phyloP scores from a whole-genome alignment of 2,797 vertebrate species.

The Lycodopsis pacificus region DNA sequence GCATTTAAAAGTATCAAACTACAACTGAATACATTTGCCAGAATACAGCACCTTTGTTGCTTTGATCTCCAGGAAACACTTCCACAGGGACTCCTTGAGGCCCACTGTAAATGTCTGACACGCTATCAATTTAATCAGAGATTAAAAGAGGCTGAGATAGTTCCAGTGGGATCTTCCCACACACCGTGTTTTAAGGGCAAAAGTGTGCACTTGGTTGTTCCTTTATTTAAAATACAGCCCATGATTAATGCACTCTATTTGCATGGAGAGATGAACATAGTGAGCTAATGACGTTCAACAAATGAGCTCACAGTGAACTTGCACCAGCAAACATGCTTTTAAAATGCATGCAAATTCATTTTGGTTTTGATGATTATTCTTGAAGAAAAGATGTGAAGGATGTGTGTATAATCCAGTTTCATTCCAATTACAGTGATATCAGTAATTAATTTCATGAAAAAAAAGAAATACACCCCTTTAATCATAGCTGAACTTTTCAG shows the following conservation, averaged over 20 bases:
- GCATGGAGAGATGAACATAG: slow-evolving; percentile 53
- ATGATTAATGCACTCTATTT: slow-evolving; percentile 71
- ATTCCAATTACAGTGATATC: slow-evolving; percentile 16
- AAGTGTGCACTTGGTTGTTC: slow-evolving; percentile 10
- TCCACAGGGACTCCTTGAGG: slow-evolving; percentile 31
- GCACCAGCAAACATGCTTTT: slow-evolving; percentile 22
- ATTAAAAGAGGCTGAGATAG: slow-evolving; percentile 49
- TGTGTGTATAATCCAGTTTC: slow-evolving; percentile 15
- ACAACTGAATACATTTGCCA: slow-evolving; percentile 27
- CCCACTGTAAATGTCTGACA: slow-evolving; percentile 35
- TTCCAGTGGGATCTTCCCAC: slow-evolving; percentile 31
- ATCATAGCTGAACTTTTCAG: slow-evolving; percentile 9
- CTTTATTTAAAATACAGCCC: slow-evolving; percentile 49
- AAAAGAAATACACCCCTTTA: background rate
- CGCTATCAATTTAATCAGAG: slow-evolving; percentile 45
- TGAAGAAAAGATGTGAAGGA: slow-evolving; percentile 46
- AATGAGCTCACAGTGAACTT: slow-evolving; percentile 53
- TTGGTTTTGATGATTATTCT: slow-evolving; percentile 47
- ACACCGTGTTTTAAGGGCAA: slow-evolving; percentile 3
- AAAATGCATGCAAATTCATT: slow-evolving; percentile 37
- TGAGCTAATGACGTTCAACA: slow-evolving; percentile 58
- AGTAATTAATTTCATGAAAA: background rate
- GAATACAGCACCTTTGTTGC: slow-evolving; percentile 19
- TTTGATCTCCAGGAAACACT: slow-evolving; percentile 39
- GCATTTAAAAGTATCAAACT: slow-evolving; percentile 34